A percentile compares a stretch with the other conserved stretches of the same genome.
phyloP scores from a whole-genome alignment of 2,888 invertebrate species.

The Philopedon plagiatum region DNA sequence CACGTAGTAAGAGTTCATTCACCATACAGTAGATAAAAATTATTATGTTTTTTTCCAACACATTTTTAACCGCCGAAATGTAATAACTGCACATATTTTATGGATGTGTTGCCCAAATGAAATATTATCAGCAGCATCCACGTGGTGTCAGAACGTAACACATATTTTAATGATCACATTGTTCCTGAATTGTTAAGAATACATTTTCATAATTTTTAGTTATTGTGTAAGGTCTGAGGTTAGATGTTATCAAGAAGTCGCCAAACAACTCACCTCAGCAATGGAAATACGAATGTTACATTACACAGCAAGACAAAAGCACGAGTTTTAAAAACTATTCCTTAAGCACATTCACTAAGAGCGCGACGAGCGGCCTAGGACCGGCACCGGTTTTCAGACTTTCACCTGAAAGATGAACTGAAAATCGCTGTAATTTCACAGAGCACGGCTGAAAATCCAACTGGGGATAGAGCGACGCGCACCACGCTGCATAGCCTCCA shows the following conservation, averaged over 20 bases:
- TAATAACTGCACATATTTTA: conserved; percentile 14
- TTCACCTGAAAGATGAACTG: conserved; percentile 48
- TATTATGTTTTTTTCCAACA: conserved; percentile 10
- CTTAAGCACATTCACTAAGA: conserved; percentile 7
- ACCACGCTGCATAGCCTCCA: conserved; percentile 65
- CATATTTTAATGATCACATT: conserved; percentile 20
- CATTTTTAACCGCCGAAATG: not conserved
- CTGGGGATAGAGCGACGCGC: conserved; percentile 62
- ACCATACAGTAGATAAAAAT: conserved; percentile 35
- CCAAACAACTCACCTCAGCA: conserved; percentile 43
- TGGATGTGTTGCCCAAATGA: conserved; percentile 46
- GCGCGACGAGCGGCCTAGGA: conserved; percentile 19
- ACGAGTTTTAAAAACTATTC: conserved; percentile 23
- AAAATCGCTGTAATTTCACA: conserved; percentile 47
- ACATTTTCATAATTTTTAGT: conserved; percentile 34
- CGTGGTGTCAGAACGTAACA: conserved; percentile 23
- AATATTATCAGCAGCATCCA: conserved; percentile 47
- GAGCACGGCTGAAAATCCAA: conserved; percentile 46
- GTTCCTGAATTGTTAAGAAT: conserved; percentile 24
- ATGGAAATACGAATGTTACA: conserved; percentile 38
- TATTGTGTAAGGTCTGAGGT: conserved; percentile 28
- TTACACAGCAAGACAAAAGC: conserved; percentile 39
- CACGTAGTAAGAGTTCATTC: conserved; percentile 34
- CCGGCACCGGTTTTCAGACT: conserved; percentile 45
- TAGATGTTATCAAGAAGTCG: conserved; percentile 45